Percentiles rank a stretch among this genome's conserved stretches.
These are phyloP conservation scores for Nasonia giraulti DNA, from an alignment of 1,140 invertebrate species.

Conservation along the genomic window DNA sequence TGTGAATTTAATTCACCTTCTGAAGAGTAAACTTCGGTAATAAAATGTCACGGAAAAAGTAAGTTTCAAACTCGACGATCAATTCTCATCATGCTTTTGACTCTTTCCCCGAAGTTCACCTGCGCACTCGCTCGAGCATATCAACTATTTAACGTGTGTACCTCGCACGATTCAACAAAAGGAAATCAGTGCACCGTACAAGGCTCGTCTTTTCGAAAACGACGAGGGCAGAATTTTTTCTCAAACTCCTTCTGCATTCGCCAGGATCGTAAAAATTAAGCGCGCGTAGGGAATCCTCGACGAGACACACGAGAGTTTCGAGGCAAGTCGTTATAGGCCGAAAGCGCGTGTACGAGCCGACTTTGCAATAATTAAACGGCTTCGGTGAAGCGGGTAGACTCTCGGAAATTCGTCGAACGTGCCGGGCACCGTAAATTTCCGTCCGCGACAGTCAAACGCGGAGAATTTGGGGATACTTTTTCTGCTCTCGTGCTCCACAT, in stretches of 20 bases:
- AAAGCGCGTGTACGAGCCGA: neutral
- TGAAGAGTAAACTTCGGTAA: too few relatives aligned
- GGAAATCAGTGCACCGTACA: neutral
- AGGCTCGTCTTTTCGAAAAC: neutral
- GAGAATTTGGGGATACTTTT: neutral
- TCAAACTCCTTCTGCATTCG: neutral
- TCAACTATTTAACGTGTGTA: too few relatives aligned
- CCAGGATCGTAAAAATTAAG: slow-evolving; percentile 35
- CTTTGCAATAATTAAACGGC: slow-evolving; percentile 36
- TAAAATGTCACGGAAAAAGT: too few relatives aligned
- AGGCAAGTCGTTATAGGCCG: slow-evolving; percentile 21
- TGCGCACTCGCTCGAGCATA: neutral
- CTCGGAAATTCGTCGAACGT: neutral
- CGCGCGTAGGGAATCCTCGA: slow-evolving; percentile 14
- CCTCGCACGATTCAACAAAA: neutral
- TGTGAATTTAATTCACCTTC: too few relatives aligned
- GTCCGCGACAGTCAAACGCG: neutral
- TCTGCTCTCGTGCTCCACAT: neutral
- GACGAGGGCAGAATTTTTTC: neutral
- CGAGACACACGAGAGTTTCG: slow-evolving; percentile 5
- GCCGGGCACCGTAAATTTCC: neutral
- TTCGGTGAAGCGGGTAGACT: neutral
- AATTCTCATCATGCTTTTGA: too few relatives aligned
- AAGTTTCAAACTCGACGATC: too few relatives aligned
- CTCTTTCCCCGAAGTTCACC: too few relatives aligned